These are phyloP conservation scores for Drosophila suboccidentalis DNA, from an alignment of 2,888 invertebrate species.

Conservation along the genomic window DNA sequence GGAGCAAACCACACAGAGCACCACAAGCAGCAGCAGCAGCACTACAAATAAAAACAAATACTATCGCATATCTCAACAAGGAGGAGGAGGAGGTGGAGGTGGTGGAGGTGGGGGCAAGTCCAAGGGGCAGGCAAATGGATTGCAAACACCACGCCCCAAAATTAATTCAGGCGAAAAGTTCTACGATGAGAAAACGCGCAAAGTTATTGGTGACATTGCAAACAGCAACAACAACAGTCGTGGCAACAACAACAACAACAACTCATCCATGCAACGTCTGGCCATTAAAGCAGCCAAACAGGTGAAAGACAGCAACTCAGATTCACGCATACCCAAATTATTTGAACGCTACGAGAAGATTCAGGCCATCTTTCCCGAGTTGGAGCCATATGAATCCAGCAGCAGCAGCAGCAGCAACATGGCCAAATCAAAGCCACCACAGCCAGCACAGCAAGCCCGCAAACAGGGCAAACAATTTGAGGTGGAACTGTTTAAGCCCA, in stretches of 20 bases:
- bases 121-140: constrained; percentile 65
- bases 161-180: constrained; percentile 72
- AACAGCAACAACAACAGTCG: constrained; percentile 42
- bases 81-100: constrained; percentile 12
- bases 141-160: constrained; percentile 65
- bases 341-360: constrained; percentile 92
- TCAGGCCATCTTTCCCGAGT: constrained; percentile 91
- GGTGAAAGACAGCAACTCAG: constrained; percentile 83
- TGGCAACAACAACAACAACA: constrained; percentile 12
- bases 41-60: constrained; percentile 81
- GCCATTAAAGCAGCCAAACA: constrained; percentile 85
- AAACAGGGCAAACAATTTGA: constrained; percentile 72
- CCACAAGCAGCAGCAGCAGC: constrained; percentile 15
- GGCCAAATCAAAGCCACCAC: constrained; percentile 44
- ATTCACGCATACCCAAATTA: constrained; percentile 89
- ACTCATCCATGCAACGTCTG: constrained; percentile 56
- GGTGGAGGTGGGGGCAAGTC: constrained; percentile 39
- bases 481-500: constrained; percentile 65
- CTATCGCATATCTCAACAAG: constrained; percentile 82
- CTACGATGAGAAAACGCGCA: constrained; percentile 73
- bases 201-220: constrained; percentile 76
- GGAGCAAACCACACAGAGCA: constrained; percentile 48
- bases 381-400: constrained; percentile 86
- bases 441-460: constrained; percentile 23
- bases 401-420: constrained; percentile 42